A percentile compares a stretch with the other conserved stretches of the same genome.
Conservation (phyloP, 1,140 invertebrate species). For the Lamellibrachia luymesi region DNA sequence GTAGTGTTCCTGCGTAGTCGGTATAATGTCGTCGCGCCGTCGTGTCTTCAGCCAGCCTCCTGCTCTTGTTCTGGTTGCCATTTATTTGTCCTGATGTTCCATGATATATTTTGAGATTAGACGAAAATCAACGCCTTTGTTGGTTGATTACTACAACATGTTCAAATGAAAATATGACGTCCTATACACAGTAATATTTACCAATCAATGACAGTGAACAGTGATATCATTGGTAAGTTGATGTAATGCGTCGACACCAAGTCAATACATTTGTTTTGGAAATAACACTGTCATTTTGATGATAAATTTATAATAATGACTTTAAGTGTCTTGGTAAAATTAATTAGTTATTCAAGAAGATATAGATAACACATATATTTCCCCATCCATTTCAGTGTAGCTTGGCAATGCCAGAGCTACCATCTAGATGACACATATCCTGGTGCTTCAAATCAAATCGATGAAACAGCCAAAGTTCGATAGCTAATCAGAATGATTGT, state of each 20-base stretch:
- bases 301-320: not conserved
- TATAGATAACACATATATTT: not conserved
- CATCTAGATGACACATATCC: not conserved
- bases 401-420: not conserved
- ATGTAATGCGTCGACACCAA: not conserved
- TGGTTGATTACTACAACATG: not conserved
- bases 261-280: not conserved
- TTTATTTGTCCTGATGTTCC: no score
- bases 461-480: not conserved
- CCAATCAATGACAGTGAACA: not conserved
- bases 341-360: not conserved
- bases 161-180: not conserved
- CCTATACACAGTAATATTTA: no score
- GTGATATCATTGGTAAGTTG: not conserved
- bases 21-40: no score
- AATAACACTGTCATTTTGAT: not conserved
- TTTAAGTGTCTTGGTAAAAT: not conserved
- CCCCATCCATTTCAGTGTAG: no score
- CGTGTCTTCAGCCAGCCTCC: no score
- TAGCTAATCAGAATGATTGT: not conserved
- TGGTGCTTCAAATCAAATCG: not conserved
- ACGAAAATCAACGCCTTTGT: not conserved
- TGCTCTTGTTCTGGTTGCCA: no score
- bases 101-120: no score
- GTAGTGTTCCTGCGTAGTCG: no score